Evolutionary conservation across 2,888 invertebrate genomes (phyloP).

Genomic region (Criorhina ranunculi): DNA sequence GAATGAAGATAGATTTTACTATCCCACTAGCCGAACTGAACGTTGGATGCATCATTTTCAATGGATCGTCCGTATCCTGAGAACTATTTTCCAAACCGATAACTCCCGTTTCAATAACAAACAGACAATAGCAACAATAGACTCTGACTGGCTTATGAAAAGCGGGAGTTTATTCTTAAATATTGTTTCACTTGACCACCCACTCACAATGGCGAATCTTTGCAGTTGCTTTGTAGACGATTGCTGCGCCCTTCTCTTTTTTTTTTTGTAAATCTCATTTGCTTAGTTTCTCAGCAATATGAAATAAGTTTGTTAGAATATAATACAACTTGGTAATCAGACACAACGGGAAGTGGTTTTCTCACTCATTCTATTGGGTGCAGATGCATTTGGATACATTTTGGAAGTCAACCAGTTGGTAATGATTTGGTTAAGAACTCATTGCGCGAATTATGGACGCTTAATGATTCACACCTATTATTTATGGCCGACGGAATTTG

Average conservation of each 20-base stretch:
- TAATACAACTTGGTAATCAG: conserved; percentile 23
- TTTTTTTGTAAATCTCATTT: conserved; percentile 26
- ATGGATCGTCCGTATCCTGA: neutral
- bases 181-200: conserved; percentile 84
- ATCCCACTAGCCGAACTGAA: conserved; percentile 19
- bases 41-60: conserved; percentile 32
- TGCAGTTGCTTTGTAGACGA: conserved; percentile 20
- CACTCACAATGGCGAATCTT: conserved; percentile 63
- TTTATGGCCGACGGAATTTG: conserved; percentile 12
- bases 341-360: conserved; percentile 65
- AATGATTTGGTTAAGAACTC: conserved; percentile 4
- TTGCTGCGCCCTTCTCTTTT: conserved; percentile 59
- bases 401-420: neutral
- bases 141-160: conserved; percentile 62
- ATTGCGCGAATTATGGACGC: neutral
- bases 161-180: conserved; percentile 68
- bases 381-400: conserved; percentile 31
- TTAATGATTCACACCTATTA: conserved; percentile 47
- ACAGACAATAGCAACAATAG: conserved; percentile 45
- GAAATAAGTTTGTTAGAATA: conserved; percentile 34
- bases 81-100: neutral
- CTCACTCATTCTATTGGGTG: conserved; percentile 49
- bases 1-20: conserved; percentile 26
- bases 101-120: conserved; percentile 4
- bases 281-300: conserved; percentile 22